Conservation (phyloP, 2,888 invertebrate species). For the Andrena bucephala region DNA sequence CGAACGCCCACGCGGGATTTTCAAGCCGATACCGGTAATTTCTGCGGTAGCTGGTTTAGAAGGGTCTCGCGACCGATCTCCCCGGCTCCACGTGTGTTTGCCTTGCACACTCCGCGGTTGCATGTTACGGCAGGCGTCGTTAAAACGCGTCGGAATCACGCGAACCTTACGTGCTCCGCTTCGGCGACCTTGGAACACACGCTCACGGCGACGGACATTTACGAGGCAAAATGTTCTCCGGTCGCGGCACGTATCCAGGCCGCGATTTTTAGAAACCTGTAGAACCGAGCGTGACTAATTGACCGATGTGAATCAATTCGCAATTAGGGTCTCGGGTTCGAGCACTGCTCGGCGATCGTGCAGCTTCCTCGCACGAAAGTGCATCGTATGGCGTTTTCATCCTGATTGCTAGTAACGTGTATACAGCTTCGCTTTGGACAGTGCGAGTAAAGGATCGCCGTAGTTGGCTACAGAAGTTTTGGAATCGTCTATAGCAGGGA, state of each 20-base stretch:
- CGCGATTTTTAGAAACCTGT: conserved; percentile 48
- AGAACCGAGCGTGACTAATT: conserved; percentile 38
- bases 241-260: conserved; percentile 38
- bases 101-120: conserved; percentile 33
- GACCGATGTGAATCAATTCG: conserved; percentile 41
- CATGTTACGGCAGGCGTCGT: conserved; percentile 49
- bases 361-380: neutral
- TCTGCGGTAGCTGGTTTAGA: conserved; percentile 30
- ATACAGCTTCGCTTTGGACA: neutral
- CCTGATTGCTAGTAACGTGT: neutral
- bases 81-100: conserved; percentile 41
- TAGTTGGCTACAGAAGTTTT: neutral
- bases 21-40: conserved; percentile 42
- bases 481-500: neutral
- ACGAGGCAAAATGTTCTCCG: conserved; percentile 30
- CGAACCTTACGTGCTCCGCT: conserved; percentile 52
- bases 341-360: conserved; percentile 3
- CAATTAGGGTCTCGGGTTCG: conserved; percentile 17
- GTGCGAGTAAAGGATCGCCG: neutral
- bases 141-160: conserved; percentile 63
- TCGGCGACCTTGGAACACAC: conserved; percentile 60
- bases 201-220: conserved; percentile 33
- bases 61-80: conserved; percentile 34
- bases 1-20: conserved; percentile 52
- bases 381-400: neutral